Base-by-base conservation (phyloP, 2,797 vertebrate genomes). In the Fringilla coelebs region DNA sequence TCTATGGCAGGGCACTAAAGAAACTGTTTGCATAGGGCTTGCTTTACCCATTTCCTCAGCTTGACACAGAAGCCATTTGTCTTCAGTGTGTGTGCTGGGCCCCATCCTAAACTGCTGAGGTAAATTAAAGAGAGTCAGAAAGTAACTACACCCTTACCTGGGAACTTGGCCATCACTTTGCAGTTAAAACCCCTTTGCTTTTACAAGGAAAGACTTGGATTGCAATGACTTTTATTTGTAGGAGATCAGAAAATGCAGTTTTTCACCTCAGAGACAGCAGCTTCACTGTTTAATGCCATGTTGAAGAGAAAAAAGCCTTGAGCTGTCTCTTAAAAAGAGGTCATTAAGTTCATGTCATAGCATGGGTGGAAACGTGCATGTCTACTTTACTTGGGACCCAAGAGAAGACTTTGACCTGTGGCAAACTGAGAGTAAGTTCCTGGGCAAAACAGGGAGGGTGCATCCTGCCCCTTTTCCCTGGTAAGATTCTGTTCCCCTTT, bases 91-190 rank as follows among this genome's bases (percentile, higher is more conserved):
- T 90, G 57, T 2, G 1, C 45, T 8, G 2, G 87, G 79, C 46
- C 66, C 89, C 62, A 21, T 76, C 76, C 74, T 93, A 75, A 96
- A 91, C 49, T 85, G 54, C 60, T 25, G 45, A 81, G 26, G 62
- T 90, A 92, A 76, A 93, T 94, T 82, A 88, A 90, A 90, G 46
- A 16, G 88, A 83, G 19, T 66, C 62, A 93, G 77, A 93, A 92
- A 89, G 57, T 94, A 85, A 78, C 79, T 92, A 91, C 70, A 87
- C 24, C 16, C 60, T 67, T 84, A 66, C 60, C 32, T 88, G 63
- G 51, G 28, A 88, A 66, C 48, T 17, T 66, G 48, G 67, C 63
- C 36, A 32, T 90, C 60, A 29, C 1, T 2, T 72, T 88, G 85
- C n/a, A 55, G 26, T 66, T 89, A 89, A 89, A 94, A 54, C 11